Conservation (phyloP, 1,140 invertebrate species). For the Cydia pomonella region DNA sequence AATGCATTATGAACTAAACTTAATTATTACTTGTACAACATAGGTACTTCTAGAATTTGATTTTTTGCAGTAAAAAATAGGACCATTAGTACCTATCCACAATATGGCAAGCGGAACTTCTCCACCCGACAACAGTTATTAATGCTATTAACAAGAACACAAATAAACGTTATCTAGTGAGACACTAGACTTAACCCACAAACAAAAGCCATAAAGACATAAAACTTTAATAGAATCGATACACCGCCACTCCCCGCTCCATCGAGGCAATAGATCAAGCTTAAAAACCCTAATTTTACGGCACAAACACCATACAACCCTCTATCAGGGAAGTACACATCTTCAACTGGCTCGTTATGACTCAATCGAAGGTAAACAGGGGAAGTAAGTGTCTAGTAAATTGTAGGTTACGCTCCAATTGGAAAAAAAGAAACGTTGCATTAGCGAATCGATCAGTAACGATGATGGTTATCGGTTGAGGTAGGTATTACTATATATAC, state of each 20-base stretch:
- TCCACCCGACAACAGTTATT: background rate
- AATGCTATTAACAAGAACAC: background rate
- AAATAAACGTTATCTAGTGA: conserved; percentile 1
- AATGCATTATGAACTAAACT: no score
- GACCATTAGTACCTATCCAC: background rate
- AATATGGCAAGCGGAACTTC: background rate
- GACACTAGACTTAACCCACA: background rate
- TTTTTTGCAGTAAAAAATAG: no score
- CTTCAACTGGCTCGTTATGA: conserved; percentile 62
- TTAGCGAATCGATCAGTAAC: conserved; percentile 14
- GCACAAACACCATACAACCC: conserved; percentile 57
- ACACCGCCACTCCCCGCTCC: conserved; percentile 36
- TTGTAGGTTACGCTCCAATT: conserved; percentile 58
- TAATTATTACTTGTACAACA: no score
- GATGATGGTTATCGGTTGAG: background rate
- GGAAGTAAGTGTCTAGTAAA: conserved; percentile 65
- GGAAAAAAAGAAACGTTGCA: background rate
- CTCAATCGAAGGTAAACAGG: conserved; percentile 66
- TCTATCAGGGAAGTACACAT: conserved; percentile 63
- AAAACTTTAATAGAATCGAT: conserved; percentile 22
- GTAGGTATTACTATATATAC: background rate
- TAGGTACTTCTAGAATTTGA: no score
- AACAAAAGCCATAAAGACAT: conserved; percentile 20
- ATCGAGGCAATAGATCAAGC: conserved; percentile 62
- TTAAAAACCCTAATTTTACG: conserved; percentile 59